Base-by-base conservation (phyloP, 1,140 invertebrate species). In the Achroia grisella region DNA sequence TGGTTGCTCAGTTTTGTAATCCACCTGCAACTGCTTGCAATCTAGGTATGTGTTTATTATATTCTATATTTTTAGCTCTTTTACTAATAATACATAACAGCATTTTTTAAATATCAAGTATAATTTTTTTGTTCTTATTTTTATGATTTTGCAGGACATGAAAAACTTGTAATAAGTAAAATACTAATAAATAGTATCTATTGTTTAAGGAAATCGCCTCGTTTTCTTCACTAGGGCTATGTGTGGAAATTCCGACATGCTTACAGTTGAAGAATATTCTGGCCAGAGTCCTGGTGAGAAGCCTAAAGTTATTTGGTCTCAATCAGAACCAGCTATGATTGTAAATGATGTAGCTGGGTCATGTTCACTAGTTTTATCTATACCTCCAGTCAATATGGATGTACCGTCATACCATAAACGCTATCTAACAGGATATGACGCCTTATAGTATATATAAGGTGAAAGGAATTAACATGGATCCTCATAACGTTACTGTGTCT, bases 341-440 rank as follows among this genome's bases (percentile, higher is more conserved):
- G 48, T 79, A 1, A 75, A 79, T 41, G 74, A 74, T 36, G 63
- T 69, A 0, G 67, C 71, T 2, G 79, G 79, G 0, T 71, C 62
- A 2, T 70, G 64, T 35, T 44, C 61, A 0, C 10, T 81, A 10
- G 66, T 76, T 0, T 52, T 71, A 48, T 39, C 42, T 0, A 39
- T 59, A 31, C 75, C 73, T 0, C 69, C 70, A 4, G 33, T 72
- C 5, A 39, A 47, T 9, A 54, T 36, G 11, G 58, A 59, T 2
- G 32, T 62, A 8, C 66, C 75, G 0, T 30, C 56, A 15, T 71
- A 71, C 42, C 60, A 62, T 10, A 55, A 60, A 42, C 41, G 50
- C 15, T 71, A 74, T 49, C 49, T 76, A n/a, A 50, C 39, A 10
- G 41, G 44, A 33, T 76, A 17, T 11, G n/a, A 37, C 10, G 9